phyloP scores from a whole-genome alignment of 2,797 vertebrate genomes.

The Gymnoscopelus microlampas region DNA sequence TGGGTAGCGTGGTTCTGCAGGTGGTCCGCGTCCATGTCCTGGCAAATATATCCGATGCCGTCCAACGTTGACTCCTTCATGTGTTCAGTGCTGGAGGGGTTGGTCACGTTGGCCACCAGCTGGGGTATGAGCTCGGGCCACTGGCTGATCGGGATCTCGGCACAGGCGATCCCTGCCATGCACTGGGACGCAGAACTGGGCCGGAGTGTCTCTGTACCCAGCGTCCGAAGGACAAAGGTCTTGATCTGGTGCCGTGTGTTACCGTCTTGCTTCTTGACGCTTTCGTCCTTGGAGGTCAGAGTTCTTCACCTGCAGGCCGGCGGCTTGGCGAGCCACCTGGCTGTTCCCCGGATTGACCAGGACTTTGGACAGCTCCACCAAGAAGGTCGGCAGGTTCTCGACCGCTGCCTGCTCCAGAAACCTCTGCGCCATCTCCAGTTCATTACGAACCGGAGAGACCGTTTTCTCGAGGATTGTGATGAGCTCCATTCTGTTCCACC shows the following conservation, averaged over 20 bases:
- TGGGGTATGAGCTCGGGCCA: constrained; percentile 98
- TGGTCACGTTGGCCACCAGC: constrained; percentile 94
- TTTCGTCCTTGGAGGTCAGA: constrained; percentile 97
- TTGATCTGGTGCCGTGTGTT: constrained; percentile 94
- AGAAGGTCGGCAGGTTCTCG: constrained; percentile 95
- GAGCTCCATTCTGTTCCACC: constrained; percentile 88
- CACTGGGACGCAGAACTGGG: constrained; percentile 98
- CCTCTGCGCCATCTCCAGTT: constrained; percentile 97
- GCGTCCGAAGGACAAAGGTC: constrained; percentile 93
- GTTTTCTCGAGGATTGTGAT: constrained; percentile 97
- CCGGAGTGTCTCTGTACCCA: constrained; percentile 96
- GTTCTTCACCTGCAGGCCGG: constrained; percentile 98
- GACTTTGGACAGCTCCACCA: constrained; percentile 97
- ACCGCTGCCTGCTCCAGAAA: constrained; percentile 96
- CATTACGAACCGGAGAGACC: constrained; percentile 95
- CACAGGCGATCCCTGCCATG: constrained; percentile 96
- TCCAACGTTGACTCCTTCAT: constrained; percentile 99
- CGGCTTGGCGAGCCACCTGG: constrained; percentile 94
- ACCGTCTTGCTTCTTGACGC: constrained; percentile 92
- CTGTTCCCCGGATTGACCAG: constrained; percentile 97
- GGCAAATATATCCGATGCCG: constrained; percentile 99
- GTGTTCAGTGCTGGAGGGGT: constrained; percentile 94
- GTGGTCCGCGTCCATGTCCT: constrained; percentile 99
- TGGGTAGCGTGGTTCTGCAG: constrained; percentile 98
- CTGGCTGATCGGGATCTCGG: constrained; percentile 95